Base-by-base conservation (phyloP, 2,797 vertebrate species). In the Eurystomus glaucurus region DNA sequence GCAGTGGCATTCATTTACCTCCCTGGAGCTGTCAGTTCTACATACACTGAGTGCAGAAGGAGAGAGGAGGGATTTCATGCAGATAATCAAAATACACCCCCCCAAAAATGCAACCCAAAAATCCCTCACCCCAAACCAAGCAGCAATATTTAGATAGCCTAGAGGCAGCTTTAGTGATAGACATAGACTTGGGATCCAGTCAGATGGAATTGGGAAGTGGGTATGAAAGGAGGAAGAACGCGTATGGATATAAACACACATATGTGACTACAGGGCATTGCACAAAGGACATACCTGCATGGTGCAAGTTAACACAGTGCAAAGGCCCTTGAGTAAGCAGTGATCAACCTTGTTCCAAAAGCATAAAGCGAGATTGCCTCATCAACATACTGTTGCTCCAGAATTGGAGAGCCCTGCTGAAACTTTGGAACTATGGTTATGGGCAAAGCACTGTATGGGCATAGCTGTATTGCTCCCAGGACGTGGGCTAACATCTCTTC, bases 1-100 rank as follows among this genome's bases (percentile, higher is more conserved):
- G 93, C 90, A 90, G 85, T 65, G 26, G 95, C 61, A 93, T 89
- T 95, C 94, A 96, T 96, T 93, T 96, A 93, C 58, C 87, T 94
- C 71, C 77, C 65, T 29, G 5, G 75, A 92, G 84, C 80, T 96
- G 90, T 96, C 95, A 93, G 60, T 78, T 93, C 94, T 54, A 66
- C 48, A 21, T 77, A 72, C 18, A 64, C 55, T 31, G 14, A 85
- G 52, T 45, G 41, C 46, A 88, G 85, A 80, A 79, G 37, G 52
- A 78, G 66, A 84, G 54, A 93, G 66, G 33, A 87, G 31, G 48
- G 31, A 90, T 97, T 96, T 94, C 62, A 80, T 50, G 29, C 39
- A 95, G 77, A 55, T 84, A 90, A 96, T 92, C 61, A 96, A 96
- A 97, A 91, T 88, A 91, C 69, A 75, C 6, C 4, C 35, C 26